Evolutionary conservation across 2,888 invertebrate species (phyloP).

Genomic region (Ptilodon capucinus): DNA sequence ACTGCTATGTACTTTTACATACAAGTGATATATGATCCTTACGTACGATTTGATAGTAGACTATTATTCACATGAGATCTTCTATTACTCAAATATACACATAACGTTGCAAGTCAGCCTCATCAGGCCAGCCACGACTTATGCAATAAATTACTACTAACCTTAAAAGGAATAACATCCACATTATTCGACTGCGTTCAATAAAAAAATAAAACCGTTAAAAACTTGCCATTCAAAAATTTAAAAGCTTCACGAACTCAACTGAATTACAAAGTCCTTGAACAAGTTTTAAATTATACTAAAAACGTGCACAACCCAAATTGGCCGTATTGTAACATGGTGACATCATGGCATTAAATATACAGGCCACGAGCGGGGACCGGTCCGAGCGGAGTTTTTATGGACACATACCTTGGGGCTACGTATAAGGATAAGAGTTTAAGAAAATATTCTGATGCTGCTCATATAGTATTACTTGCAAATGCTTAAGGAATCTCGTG

Average conservation of each 20-base stretch:
- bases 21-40: no score
- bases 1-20: no score
- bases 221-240: conserved; percentile 25
- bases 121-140: conserved; percentile 7
- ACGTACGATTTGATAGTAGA: no score
- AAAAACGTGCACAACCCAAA: background rate
- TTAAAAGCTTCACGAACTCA: conserved; percentile 2
- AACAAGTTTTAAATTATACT: background rate
- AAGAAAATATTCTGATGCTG: background rate
- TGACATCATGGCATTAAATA: conserved; percentile 47
- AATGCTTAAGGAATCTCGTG: background rate
- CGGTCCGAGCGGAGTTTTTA: conserved; percentile 36
- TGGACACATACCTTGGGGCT: conserved; percentile 15
- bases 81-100: background rate
- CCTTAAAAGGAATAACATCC: conserved; percentile 13
- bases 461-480: background rate
- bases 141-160: conserved; percentile 10
- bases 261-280: conserved; percentile 10
- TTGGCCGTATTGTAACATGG: conserved; percentile 30
- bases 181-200: conserved; percentile 12
- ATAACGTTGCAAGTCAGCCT: background rate
- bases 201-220: conserved; percentile 17
- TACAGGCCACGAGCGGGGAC: conserved; percentile 32
- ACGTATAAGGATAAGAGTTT: conserved; percentile 5
- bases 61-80: no score